phyloP scores from a whole-genome alignment of 2,797 vertebrate species.

The Margarornis squamiger region DNA sequence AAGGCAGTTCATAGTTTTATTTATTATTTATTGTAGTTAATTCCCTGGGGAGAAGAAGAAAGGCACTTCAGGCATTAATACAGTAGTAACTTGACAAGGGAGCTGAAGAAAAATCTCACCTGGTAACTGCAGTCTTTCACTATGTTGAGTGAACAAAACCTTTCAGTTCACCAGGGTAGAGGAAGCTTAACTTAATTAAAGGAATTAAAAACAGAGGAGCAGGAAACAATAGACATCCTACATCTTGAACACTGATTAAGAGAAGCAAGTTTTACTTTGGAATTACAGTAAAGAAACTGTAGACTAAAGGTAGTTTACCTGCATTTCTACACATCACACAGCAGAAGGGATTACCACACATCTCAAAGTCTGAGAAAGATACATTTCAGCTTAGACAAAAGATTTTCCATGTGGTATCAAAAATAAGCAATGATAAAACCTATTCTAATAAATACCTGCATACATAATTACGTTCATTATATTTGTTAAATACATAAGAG shows the following conservation, averaged over 20 bases:
- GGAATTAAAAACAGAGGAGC: background rate
- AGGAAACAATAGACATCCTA: background rate
- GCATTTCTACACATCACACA: background rate
- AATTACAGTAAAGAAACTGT: background rate
- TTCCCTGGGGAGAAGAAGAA: background rate
- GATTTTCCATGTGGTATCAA: background rate
- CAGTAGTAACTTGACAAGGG: background rate
- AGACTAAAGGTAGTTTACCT: background rate
- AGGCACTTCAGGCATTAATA: background rate
- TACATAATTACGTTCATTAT: background rate
- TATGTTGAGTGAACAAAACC: background rate
- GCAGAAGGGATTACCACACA: background rate
- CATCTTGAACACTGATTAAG: background rate
- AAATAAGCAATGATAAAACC: background rate
- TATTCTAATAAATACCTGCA: background rate
- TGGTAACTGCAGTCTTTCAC: background rate
- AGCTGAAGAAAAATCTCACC: background rate
- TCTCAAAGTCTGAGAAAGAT: background rate
- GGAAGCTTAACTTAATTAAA: background rate
- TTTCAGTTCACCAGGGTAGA: background rate
- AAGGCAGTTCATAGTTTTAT: constrained; percentile 12
- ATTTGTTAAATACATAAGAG: background rate
- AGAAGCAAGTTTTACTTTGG: background rate
- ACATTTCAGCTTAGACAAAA: background rate
- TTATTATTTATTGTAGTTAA: background rate